Percentiles rank a stretch among this genome's conserved stretches.
These are phyloP conservation scores for Chionoecetes opilio DNA, from an alignment of 1,140 invertebrate species.

Conservation along the genomic window DNA sequence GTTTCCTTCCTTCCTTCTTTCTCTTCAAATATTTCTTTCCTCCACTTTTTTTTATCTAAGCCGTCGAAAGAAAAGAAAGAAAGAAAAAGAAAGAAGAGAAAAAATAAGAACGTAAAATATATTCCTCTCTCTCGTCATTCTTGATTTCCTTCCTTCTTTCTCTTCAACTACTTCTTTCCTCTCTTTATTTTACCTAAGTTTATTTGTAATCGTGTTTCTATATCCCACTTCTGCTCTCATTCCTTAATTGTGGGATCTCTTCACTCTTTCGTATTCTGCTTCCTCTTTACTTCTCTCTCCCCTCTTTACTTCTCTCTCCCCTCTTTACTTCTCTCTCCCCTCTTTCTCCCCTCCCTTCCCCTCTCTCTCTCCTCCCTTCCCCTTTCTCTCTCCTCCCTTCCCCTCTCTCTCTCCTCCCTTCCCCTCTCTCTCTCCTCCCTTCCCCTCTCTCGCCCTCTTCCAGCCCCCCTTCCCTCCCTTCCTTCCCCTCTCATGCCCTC, in stretches of 20 bases:
- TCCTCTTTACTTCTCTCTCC: neutral
- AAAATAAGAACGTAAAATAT: too few species aligned
- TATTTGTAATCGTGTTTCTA: neutral
- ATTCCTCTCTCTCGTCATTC: conserved; percentile 12
- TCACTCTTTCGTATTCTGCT: neutral
- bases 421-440: neutral
- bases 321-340: neutral
- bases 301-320: neutral
- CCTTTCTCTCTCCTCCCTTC: neutral
- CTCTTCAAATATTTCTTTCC: neutral
- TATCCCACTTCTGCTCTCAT: neutral
- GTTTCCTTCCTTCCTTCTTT: neutral
- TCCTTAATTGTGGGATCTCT: neutral
- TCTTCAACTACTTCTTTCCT: neutral
- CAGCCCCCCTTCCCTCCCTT: neutral
- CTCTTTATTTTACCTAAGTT: neutral
- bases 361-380: neutral
- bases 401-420: neutral
- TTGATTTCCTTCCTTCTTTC: neutral
- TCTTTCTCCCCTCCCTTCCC: neutral
- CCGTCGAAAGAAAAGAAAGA: too few species aligned
- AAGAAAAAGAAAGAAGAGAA: too few species aligned
- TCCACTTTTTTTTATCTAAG: too few species aligned
- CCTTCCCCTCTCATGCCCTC: neutral
- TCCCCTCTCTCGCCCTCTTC: neutral